A percentile compares a stretch with the other conserved stretches of the same genome.
These are phyloP conservation scores for Leptothorax acervorum DNA, from an alignment of 2,888 invertebrate species.

Conservation along the genomic window DNA sequence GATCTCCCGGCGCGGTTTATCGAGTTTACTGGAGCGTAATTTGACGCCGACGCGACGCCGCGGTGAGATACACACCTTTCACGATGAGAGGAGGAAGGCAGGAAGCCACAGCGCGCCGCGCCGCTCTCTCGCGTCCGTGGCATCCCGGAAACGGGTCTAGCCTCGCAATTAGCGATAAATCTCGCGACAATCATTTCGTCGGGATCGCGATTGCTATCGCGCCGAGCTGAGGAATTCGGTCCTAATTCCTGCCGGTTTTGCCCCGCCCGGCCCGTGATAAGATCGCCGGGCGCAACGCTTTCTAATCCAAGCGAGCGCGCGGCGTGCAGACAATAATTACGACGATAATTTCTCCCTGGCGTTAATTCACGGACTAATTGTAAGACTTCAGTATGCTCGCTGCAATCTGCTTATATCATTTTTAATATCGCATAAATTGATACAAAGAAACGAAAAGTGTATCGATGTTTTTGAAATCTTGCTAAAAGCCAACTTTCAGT, in stretches of 20 bases:
- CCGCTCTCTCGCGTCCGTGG: slow-evolving; percentile 21
- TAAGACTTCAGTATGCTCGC: neutral
- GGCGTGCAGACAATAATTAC: slow-evolving; percentile 7
- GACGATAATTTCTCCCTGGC: slow-evolving; percentile 26
- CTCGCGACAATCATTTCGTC: slow-evolving; percentile 59
- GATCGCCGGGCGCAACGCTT: slow-evolving; percentile 13
- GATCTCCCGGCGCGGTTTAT: slow-evolving; percentile 64
- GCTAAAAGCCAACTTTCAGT: neutral
- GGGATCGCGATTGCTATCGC: slow-evolving; percentile 39
- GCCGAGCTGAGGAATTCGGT: slow-evolving; percentile 27
- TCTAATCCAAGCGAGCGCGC: slow-evolving; percentile 15
- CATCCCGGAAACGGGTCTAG: slow-evolving; percentile 53
- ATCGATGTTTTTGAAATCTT: neutral
- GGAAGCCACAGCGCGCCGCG: neutral
- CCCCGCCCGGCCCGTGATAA: slow-evolving; percentile 21
- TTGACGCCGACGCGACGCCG: slow-evolving; percentile 22
- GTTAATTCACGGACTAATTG: slow-evolving; percentile 2
- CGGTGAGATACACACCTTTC: slow-evolving; percentile 67
- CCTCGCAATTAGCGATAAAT: slow-evolving; percentile 68
- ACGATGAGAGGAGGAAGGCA: neutral
- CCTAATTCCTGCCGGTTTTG: slow-evolving; percentile 38
- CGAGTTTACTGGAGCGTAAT: slow-evolving; percentile 67
- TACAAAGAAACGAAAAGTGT: neutral
- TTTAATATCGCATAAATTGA: neutral
- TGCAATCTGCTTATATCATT: neutral